Base-by-base conservation (phyloP, 2,888 invertebrate genomes). In the Hypselothyrea guttata region DNA sequence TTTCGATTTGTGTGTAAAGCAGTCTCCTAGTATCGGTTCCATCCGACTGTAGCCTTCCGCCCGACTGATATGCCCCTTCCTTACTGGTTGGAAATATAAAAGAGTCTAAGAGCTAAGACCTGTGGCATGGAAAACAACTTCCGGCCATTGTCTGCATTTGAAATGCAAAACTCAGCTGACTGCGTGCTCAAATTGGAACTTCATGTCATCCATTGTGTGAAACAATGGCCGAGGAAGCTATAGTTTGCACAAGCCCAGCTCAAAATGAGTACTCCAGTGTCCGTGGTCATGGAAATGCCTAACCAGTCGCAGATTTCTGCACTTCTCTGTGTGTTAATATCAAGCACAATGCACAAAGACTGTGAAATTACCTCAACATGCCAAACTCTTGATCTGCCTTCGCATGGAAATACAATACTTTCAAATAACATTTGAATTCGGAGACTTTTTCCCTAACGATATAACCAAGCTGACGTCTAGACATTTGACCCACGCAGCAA, bases 171-270 rank as follows among this genome's bases (percentile, higher is more conserved):
- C 52, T 22, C 22, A 35, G 52, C 31, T 49, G 35, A 57, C 42
- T 55, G 56, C 34, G 41, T 44, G 37, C 56, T 38, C 12, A 69
- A 69, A 63, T 63, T 64, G 70, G 53, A 38, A 59, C 65, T 64
- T 46, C 51, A 45, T 46, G 47, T 55, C 42, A 42, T 54, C 59
- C 40, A 62, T 75, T 59, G 66, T 56, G 35, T 45, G 41, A 62
- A 62, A 71, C 72, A 73, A 71, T 65, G 48, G 64, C 45, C 45
- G n/a, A 55, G 66, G 28, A 72, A 69, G 57, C 69, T 66, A 60
- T 57, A 55, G 56, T 68, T 73, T 68, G n/a, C 45, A 38, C 56
- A 58, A 53, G 52, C 58, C 53, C 40, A 56, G 53, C 44, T 28
- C 45, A 52, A 72, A 58, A 51, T 53, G 54, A 53, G 59, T 55